Percentiles rank a stretch among this genome's conserved stretches.
These are phyloP conservation scores for Pomatorhinus ruficollis DNA, from an alignment of 2,113 vertebrate genomes.

Conservation along the genomic window DNA sequence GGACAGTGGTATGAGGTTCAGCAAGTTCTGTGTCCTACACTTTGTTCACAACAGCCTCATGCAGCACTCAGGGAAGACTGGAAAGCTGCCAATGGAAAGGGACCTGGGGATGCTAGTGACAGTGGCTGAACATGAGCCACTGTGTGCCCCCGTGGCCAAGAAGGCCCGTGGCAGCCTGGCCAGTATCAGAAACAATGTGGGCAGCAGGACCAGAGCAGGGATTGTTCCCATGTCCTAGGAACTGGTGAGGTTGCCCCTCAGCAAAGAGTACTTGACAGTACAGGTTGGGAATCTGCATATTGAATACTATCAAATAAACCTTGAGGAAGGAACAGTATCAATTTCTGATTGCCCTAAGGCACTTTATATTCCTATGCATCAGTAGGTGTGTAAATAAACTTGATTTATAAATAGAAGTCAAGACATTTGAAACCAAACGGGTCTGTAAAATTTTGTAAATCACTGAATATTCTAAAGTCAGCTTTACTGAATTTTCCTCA, in stretches of 20 bases:
- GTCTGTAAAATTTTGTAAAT: neutral
- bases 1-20: neutral
- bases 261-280: neutral
- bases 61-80: accelerated
- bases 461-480: neutral
- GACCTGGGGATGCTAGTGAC: neutral
- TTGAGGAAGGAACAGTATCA: neutral
- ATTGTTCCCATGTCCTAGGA: accelerated
- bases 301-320: neutral
- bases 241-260: neutral
- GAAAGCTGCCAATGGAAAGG: accelerated
- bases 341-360: neutral
- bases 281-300: neutral
- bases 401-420: neutral
- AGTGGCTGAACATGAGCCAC: accelerated
- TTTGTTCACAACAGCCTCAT: neutral
- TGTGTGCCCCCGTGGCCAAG: neutral
- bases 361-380: neutral
- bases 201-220: neutral
- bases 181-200: neutral
- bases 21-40: accelerated
- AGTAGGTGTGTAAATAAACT: neutral
- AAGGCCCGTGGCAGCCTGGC: accelerated
- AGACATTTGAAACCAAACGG: neutral
- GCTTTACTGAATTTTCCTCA: neutral